Conservation (phyloP, 2,113 vertebrate genomes). For the Leucoraja erinaceus region DNA sequence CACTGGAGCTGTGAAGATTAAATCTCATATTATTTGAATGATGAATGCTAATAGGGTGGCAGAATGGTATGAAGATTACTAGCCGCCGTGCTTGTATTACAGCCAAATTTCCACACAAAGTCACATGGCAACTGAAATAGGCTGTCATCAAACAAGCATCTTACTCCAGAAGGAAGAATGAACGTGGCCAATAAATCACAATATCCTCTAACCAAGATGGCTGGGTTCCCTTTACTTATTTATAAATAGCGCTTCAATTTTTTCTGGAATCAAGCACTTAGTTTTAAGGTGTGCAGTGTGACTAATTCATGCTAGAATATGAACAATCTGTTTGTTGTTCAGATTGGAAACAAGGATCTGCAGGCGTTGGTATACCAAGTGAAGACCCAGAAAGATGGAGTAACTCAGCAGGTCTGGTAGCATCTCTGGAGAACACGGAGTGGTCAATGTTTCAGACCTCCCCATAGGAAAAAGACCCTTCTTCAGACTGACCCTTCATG, state of each 20-base stretch:
- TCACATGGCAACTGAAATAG: conserved; percentile 2
- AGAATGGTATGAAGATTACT: background rate
- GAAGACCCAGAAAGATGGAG: too few relatives aligned
- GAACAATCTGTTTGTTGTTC: too few relatives aligned
- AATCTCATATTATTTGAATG: conserved; percentile 16
- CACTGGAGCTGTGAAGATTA: conserved; percentile 34
- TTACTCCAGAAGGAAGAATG: background rate
- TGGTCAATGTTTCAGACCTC: too few relatives aligned
- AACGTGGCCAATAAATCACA: conserved; percentile 11
- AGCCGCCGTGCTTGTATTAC: background rate
- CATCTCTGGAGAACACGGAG: too few relatives aligned
- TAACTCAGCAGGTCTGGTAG: too few relatives aligned
- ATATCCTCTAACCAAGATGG: background rate
- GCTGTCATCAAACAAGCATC: background rate
- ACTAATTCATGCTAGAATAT: too few relatives aligned
- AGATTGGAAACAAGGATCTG: too few relatives aligned
- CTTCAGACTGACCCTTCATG: too few relatives aligned
- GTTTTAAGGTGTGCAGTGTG: too few relatives aligned
- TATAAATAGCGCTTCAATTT: background rate
- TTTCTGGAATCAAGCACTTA: background rate
- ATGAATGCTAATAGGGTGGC: conserved; percentile 32
- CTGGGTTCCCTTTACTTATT: background rate
- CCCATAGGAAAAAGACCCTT: too few relatives aligned
- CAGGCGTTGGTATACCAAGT: too few relatives aligned
- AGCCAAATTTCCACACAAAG: background rate